These are phyloP conservation scores for Gymnocephalus cernua DNA, from an alignment of 2,113 vertebrate genomes.

Conservation along the genomic window DNA sequence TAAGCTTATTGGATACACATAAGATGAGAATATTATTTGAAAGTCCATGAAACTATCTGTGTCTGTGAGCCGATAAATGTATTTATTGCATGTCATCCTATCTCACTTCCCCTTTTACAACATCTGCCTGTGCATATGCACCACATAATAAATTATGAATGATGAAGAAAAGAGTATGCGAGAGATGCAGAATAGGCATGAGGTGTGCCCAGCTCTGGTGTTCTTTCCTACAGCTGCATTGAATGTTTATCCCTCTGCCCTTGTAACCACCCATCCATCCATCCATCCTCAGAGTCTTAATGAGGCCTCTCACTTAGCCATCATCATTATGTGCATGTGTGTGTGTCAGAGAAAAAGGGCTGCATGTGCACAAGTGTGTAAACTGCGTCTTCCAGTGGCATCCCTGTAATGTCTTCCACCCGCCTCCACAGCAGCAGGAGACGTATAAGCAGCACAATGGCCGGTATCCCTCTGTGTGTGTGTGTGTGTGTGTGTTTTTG, in stretches of 20 bases:
- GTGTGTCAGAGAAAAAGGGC: conserved; percentile 15
- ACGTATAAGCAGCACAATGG: conserved; percentile 49
- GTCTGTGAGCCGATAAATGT: neutral
- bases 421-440: conserved; percentile 65
- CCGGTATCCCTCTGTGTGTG: conserved; percentile 49
- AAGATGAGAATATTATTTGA: neutral
- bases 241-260: conserved; percentile 16
- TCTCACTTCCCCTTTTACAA: conserved; percentile 24
- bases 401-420: conserved; percentile 67
- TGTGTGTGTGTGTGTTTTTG: conserved; percentile 50
- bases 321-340: conserved; percentile 21
- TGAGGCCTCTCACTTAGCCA: conserved; percentile 32
- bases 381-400: conserved; percentile 50
- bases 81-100: conserved; percentile 26
- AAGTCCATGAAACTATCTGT: neutral
- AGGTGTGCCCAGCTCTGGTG: neutral
- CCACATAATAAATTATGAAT: conserved; percentile 68
- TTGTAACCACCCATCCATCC: conserved; percentile 36
- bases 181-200: conserved; percentile 1
- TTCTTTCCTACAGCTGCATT: conserved; percentile 31
- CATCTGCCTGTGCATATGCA: conserved; percentile 36
- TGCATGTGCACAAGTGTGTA: conserved; percentile 20
- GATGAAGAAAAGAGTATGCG: conserved; percentile 33
- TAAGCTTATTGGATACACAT: neutral
- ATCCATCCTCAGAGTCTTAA: conserved; percentile 58